Conservation (phyloP, 2,888 invertebrate species). For the Trachelus stipa region DNA sequence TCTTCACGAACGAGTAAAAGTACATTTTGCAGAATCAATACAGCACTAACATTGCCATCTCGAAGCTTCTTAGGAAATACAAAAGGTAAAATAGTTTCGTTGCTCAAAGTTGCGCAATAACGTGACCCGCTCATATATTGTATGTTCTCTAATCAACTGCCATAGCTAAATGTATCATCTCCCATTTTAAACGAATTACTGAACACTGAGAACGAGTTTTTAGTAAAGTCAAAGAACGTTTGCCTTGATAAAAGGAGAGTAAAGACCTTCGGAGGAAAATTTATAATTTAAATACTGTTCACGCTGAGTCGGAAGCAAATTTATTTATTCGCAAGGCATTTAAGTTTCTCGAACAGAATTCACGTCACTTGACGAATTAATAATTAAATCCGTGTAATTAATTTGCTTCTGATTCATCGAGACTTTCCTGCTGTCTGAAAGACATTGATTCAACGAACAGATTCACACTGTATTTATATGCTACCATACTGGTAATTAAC, state of each 20-base stretch:
- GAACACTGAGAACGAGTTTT: too few species aligned
- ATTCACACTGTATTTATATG: conserved; percentile 38
- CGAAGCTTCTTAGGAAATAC: neutral
- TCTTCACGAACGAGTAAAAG: neutral
- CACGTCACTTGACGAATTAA: too few species aligned
- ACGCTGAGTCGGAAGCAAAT: neutral
- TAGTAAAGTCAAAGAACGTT: neutral
- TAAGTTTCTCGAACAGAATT: too few species aligned
- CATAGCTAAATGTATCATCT: conserved; percentile 35
- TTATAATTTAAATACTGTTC: neutral
- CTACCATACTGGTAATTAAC: conserved; percentile 38
- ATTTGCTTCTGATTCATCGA: too few species aligned
- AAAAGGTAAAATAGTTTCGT: conserved; percentile 32
- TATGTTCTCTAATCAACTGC: conserved; percentile 41
- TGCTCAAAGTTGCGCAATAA: conserved; percentile 39
- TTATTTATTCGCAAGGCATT: too few species aligned
- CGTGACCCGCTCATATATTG: conserved; percentile 25
- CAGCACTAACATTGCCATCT: neutral
- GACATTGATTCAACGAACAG: conserved; percentile 37
- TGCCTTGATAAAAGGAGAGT: conserved; percentile 1
- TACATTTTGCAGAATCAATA: neutral
- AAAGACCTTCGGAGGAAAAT: neutral
- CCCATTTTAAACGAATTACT: neutral
- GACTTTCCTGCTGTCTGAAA: too few species aligned
- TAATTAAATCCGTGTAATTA: too few species aligned